These are phyloP conservation scores for Turritopsis dohrnii DNA, from an alignment of 30 jellyfish, hydroid and myxozoan genomes.

Conservation along the genomic window DNA sequence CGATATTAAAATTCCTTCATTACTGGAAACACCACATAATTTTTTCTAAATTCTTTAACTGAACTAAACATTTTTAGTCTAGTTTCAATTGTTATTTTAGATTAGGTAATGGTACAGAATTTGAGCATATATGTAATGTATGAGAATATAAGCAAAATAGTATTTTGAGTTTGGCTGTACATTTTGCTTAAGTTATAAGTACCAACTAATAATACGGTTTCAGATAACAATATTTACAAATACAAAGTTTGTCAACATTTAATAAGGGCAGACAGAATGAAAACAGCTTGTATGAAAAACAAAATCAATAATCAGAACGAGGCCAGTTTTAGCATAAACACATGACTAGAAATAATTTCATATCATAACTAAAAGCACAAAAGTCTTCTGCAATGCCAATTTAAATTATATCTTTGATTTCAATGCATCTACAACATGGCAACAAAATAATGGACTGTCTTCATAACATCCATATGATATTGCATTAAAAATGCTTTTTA, in stretches of 20 bases:
- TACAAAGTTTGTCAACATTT: neutral
- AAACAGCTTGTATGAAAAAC: neutral
- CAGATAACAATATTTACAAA: neutral
- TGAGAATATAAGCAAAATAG: neutral
- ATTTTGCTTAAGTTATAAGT: neutral
- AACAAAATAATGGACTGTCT: no score
- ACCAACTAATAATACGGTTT: neutral
- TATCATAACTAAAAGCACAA: no score
- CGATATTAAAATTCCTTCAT: neutral
- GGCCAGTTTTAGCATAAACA: neutral
- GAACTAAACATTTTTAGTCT: neutral
- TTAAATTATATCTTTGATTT: no score
- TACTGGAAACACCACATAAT: neutral
- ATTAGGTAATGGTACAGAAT: no score
- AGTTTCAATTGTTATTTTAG: no score
- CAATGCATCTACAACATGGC: no score
- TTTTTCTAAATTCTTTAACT: no score
- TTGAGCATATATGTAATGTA: no score
- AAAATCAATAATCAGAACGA: neutral
- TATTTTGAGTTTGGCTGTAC: neutral
- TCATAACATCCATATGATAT: no score
- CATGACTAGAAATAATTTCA: neutral
- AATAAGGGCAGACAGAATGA: neutral
- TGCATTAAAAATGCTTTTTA: no score
- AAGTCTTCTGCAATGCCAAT: no score